Percentiles rank a stretch among this genome's conserved stretches.
phyloP scores from a whole-genome alignment of 2,888 invertebrate genomes.

The Cheilosia variabilis region DNA sequence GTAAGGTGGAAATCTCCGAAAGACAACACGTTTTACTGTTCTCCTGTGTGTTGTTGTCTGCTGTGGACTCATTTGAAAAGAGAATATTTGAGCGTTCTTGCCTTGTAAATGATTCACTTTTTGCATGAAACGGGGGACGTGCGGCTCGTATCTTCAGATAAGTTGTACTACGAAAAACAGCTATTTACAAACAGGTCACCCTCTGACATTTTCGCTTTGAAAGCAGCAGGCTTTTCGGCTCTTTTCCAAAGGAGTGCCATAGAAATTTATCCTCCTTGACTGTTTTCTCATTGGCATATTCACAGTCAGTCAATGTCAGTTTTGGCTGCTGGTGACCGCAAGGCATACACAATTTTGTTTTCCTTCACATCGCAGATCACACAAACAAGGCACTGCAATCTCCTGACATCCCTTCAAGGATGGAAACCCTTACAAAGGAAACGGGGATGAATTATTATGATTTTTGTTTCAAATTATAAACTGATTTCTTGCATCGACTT shows the following conservation, averaged over 20 bases:
- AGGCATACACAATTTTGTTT: slow-evolving; percentile 29
- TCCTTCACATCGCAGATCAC: not conserved
- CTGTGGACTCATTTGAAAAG: not conserved
- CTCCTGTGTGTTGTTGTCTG: too few species aligned
- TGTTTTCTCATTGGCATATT: not conserved
- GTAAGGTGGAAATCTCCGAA: slow-evolving; percentile 4
- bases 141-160: too few species aligned
- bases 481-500: not conserved
- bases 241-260: too few species aligned
- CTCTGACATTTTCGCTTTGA: too few species aligned
- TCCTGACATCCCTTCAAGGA: slow-evolving; percentile 11
- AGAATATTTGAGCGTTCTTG: not conserved
- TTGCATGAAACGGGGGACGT: too few species aligned
- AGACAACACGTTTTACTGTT: not conserved
- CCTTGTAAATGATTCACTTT: not conserved
- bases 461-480: slow-evolving; percentile 32
- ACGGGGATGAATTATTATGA: slow-evolving; percentile 8
- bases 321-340: slow-evolving; percentile 5
- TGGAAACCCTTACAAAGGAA: not conserved
- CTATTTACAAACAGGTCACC: too few species aligned
- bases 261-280: too few species aligned
- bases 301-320: slow-evolving; percentile 11
- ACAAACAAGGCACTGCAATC: slow-evolving; percentile 13
- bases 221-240: too few species aligned
- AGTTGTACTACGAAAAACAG: too few species aligned